Percentiles rank a stretch among this genome's conserved stretches.
These are phyloP conservation scores for Bettongia penicillata DNA, from an alignment of 2,113 vertebrate genomes.

Conservation along the genomic window DNA sequence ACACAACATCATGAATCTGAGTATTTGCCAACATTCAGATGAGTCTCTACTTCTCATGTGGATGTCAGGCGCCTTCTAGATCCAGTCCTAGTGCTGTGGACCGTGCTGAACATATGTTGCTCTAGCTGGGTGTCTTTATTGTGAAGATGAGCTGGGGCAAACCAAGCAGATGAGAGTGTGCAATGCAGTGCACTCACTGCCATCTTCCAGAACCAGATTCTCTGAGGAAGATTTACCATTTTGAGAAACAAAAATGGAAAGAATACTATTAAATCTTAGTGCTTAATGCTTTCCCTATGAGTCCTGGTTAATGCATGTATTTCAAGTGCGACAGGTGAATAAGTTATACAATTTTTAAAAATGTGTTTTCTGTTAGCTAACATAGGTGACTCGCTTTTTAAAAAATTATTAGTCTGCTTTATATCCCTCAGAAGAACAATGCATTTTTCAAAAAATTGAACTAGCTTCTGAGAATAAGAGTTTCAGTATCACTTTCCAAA, in stretches of 20 bases:
- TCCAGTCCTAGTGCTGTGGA: background rate
- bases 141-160: background rate
- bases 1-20: background rate
- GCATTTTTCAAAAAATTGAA: slow-evolving; percentile 39
- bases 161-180: background rate
- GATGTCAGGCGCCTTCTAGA: background rate
- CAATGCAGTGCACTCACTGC: background rate
- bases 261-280: background rate
- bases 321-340: background rate
- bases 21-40: background rate
- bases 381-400: background rate
- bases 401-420: background rate
- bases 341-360: background rate
- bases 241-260: slow-evolving; percentile 16
- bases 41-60: slow-evolving; percentile 9
- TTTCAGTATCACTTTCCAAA: slow-evolving; percentile 23
- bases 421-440: background rate
- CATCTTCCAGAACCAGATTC: background rate
- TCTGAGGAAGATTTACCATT: background rate
- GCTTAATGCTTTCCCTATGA: background rate
- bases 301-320: background rate
- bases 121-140: background rate
- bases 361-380: background rate
- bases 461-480: background rate
- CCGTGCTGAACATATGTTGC: background rate